Evolutionary conservation across 1,140 invertebrate species (phyloP), one percentile per base, ranked within the genome.

Genomic region (Drosophila sp.): DNA sequence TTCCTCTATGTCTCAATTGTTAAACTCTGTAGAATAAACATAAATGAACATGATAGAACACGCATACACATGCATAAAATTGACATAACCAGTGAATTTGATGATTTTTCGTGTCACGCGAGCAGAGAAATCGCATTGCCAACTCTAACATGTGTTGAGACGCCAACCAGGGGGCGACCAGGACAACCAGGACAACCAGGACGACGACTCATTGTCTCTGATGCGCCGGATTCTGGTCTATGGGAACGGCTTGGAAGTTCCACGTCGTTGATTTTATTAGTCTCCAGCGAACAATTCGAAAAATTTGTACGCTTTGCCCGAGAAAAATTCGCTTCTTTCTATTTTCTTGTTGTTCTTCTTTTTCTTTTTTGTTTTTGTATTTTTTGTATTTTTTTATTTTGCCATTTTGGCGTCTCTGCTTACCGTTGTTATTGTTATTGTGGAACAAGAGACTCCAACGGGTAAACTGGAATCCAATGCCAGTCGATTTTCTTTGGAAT

Each of bases 191-290:
- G 58, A 50, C 56, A 41, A 54, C 58, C 57, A 48, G 46, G 74
- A 50, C 66, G 69, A 78, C 74, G 82, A 75, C 82, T 84, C 81
- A 84, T 84, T 84, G 81, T 84, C 81, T 84, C 82, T 84, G 72
- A 66, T 43, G 43, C 53, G 51, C 51, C 34, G 57, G 18, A 43
- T 51, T 41, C 51, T 69, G 69, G 82, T 89, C 83, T 86, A 87
- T 87, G 79, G 82, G 82, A 86, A 86, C 82, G 84, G 89, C 83
- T 91, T 89, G 77, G 40, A 78, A 91, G 90, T 91, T 91, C 90
- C 90, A 89, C 90, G 72, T 90, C 90, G 90, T 91, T 91, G 90
- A 91, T 91, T 91, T 91, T 91, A 91, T 91, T 91, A 91, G 90
- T 91, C 90, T 91, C 90, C 57, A 89, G 90, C 90, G 90, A 90